phyloP scores from a whole-genome alignment of 2,888 invertebrate genomes.

The Aphidius colemani region DNA sequence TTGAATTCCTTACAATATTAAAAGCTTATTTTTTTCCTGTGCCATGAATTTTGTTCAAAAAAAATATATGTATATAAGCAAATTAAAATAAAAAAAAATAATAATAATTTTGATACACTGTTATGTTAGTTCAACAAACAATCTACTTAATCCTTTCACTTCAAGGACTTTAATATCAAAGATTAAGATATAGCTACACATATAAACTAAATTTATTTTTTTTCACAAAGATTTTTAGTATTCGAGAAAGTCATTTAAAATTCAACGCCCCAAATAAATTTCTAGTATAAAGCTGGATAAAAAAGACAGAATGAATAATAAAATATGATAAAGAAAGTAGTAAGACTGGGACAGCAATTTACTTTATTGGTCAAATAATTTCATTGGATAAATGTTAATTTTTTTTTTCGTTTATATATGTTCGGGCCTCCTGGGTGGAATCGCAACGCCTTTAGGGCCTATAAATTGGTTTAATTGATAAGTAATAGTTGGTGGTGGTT shows the following conservation, averaged over 20 bases:
- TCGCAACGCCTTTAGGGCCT: constrained; percentile 32
- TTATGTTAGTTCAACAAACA: no score
- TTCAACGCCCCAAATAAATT: constrained; percentile 18
- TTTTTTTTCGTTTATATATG: constrained; percentile 7
- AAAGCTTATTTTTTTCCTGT: no score
- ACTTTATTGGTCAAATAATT: background rate
- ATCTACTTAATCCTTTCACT: no score
- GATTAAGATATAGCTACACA: background rate
- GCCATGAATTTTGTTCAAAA: no score
- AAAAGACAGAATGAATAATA: background rate
- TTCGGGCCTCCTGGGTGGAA: constrained; percentile 27
- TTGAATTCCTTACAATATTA: no score
- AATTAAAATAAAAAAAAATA: no score
- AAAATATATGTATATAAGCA: no score
- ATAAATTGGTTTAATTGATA: constrained; percentile 40
- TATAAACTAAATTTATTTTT: constrained; percentile 6
- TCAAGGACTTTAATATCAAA: no score
- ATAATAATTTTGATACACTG: no score
- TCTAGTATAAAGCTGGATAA: background rate
- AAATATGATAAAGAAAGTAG: background rate
- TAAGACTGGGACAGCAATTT: constrained; percentile 3
- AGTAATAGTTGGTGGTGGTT: constrained; percentile 34
- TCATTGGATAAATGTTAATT: background rate
- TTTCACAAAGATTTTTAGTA: background rate
- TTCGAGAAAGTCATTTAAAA: constrained; percentile 6